A percentile compares a stretch with the other conserved stretches of the same genome.
Conservation (phyloP, 2,888 invertebrate genomes). For the Gandaritis pyraliata region DNA sequence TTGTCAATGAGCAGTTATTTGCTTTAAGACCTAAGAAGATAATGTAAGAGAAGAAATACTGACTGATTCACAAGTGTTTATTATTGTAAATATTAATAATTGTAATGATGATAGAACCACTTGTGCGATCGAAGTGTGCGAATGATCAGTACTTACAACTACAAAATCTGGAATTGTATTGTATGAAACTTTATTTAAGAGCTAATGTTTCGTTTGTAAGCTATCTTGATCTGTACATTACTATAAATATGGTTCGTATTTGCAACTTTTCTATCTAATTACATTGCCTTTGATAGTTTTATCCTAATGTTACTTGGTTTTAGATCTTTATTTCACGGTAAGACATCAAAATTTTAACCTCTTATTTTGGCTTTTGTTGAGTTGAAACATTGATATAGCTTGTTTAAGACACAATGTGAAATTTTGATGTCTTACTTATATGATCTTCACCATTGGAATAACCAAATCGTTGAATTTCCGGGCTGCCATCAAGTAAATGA, state of each 20-base stretch:
- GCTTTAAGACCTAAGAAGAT: conserved; percentile 43
- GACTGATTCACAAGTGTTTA: conserved; percentile 81
- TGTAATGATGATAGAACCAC: conserved; percentile 67
- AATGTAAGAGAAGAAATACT: conserved; percentile 53
- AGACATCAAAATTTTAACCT: conserved; percentile 26
- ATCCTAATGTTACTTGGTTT: conserved; percentile 57
- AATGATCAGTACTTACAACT: conserved; percentile 52
- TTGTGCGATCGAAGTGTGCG: conserved; percentile 65
- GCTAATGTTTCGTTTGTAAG: conserved; percentile 45
- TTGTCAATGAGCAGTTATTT: conserved; percentile 32
- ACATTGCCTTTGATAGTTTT: conserved; percentile 72
- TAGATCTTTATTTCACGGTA: conserved; percentile 37
- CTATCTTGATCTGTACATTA: conserved; percentile 61
- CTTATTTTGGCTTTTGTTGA: conserved; percentile 29
- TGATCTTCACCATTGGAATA: conserved; percentile 28
- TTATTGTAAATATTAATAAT: conserved; percentile 78
- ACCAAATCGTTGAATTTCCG: conserved; percentile 39
- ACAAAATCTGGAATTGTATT: conserved; percentile 69
- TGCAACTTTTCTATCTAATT: conserved; percentile 65
- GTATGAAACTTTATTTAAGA: conserved; percentile 46
- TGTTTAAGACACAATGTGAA: conserved; percentile 13
- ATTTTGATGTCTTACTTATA: conserved; percentile 35
- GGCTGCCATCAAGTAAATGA: conserved; percentile 81
- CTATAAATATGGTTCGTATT: conserved; percentile 53
- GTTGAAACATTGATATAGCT: conserved; percentile 24